These are phyloP conservation scores for Whitmania pigra DNA, from an alignment of 1,140 invertebrate species.

Conservation along the genomic window DNA sequence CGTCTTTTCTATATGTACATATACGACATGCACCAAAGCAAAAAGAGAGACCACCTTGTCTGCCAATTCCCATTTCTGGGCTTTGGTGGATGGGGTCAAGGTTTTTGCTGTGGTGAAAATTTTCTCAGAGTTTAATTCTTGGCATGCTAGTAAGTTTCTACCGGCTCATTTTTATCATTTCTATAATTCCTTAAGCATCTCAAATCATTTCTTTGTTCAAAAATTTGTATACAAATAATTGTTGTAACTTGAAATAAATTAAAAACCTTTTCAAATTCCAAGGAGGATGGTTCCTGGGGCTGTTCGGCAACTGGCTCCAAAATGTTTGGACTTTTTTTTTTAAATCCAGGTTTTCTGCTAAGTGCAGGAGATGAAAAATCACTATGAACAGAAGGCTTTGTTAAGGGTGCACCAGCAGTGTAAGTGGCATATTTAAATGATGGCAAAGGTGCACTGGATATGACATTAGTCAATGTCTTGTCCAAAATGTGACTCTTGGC, in stretches of 20 bases:
- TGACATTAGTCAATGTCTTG: conserved; percentile 6
- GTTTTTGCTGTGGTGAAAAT: neutral
- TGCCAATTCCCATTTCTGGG: too few relatives aligned
- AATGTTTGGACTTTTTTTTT: neutral
- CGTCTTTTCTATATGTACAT: too few relatives aligned
- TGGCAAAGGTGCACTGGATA: neutral
- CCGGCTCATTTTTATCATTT: too few relatives aligned
- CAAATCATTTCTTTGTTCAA: too few relatives aligned
- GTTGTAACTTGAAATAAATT: too few relatives aligned
- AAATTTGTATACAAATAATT: too few relatives aligned
- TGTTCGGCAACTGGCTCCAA: conserved; percentile 8
- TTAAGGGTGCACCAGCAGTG: neutral
- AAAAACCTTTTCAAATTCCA: too few relatives aligned
- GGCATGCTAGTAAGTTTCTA: too few relatives aligned
- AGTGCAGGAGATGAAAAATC: neutral
- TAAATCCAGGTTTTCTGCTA: neutral
- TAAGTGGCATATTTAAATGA: conserved; percentile 9
- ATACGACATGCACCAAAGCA: too few relatives aligned
- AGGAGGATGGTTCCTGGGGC: neutral
- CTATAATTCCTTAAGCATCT: too few relatives aligned
- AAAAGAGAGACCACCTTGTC: too few relatives aligned
- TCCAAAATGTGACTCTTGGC: conserved; percentile 9
- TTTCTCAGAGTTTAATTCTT: too few relatives aligned
- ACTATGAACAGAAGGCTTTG: neutral
- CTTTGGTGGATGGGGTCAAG: neutral